Conservation (phyloP, 2,797 vertebrate genomes). For the Loriculus beryllinus region DNA sequence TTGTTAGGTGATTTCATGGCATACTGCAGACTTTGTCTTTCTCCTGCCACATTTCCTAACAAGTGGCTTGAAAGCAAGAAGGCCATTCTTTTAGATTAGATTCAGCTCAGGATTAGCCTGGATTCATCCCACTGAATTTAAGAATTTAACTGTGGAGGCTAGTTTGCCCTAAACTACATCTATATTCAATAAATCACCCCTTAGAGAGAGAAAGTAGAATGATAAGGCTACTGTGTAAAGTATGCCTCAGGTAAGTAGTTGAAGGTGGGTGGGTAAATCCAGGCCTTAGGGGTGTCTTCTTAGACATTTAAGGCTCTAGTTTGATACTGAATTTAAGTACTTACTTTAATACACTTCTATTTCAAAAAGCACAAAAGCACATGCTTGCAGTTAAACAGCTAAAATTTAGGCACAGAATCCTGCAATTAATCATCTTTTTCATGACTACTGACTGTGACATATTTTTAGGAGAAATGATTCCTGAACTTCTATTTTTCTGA, state of each 20-base stretch:
- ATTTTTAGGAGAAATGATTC: neutral
- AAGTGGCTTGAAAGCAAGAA: neutral
- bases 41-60: neutral
- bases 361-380: neutral
- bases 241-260: neutral
- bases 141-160: neutral
- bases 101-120: neutral
- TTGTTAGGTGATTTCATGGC: neutral
- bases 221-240: neutral
- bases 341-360: neutral
- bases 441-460: neutral
- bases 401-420: neutral
- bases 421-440: slow-evolving; percentile 13
- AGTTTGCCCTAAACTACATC: neutral
- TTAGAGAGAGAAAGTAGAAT: neutral
- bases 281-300: neutral
- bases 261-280: neutral
- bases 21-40: neutral
- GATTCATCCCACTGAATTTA: neutral
- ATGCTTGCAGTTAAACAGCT: neutral
- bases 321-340: neutral
- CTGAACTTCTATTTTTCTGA: neutral
- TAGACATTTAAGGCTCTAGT: neutral
- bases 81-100: neutral
- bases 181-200: neutral